These are phyloP conservation scores for Heliconius hortense DNA, from an alignment of 2,888 invertebrate species.

Conservation along the genomic window DNA sequence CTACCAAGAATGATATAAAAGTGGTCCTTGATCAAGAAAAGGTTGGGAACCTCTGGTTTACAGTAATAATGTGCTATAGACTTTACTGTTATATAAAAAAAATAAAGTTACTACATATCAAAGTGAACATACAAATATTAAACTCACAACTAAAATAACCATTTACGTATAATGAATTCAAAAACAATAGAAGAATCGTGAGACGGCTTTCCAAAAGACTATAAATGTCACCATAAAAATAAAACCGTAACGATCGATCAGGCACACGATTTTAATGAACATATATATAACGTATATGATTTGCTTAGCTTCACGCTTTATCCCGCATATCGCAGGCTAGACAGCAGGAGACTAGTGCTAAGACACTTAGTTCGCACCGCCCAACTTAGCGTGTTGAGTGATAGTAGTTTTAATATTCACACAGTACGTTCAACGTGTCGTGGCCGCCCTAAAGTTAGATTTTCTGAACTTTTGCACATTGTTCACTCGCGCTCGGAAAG, in stretches of 20 bases:
- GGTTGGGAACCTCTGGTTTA: too few species aligned
- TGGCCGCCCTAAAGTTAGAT: too few species aligned
- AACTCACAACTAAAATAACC: neutral
- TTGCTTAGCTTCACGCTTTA: neutral
- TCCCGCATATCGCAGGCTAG: neutral
- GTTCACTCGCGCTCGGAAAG: too few species aligned
- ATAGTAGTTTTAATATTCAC: neutral
- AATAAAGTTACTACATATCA: neutral
- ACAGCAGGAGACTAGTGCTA: neutral
- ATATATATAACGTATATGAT: neutral
- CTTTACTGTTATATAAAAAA: too few species aligned
- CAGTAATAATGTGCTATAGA: too few species aligned
- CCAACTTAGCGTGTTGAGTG: neutral
- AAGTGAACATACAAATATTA: neutral
- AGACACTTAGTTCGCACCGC: neutral
- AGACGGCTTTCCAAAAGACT: neutral
- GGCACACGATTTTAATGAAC: neutral
- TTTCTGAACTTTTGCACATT: too few species aligned
- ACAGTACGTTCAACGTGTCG: too few species aligned
- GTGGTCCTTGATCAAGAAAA: too few species aligned
- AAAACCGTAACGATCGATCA: neutral
- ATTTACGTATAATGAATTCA: neutral
- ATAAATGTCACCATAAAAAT: neutral
- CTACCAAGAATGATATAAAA: too few species aligned
- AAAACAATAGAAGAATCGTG: constrained; percentile 19